Evolutionary conservation across 2,113 vertebrate species (phyloP), one percentile per base, ranked within the genome.

Genomic region (Pygoscelis antarcticus): DNA sequence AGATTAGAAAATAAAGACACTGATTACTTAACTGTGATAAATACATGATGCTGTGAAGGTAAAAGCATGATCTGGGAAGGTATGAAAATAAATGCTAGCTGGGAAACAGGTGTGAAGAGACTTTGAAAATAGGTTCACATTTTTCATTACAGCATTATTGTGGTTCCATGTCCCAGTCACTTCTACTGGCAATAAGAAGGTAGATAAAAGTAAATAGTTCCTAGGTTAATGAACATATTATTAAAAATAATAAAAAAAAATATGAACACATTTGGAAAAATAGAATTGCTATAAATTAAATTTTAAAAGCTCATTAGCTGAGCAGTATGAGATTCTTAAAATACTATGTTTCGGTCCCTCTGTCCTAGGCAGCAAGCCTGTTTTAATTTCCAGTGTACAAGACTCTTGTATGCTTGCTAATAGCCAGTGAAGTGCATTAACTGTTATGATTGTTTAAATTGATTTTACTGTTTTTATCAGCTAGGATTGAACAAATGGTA

Each of bases 401-500:
- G n/a, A 16, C 15, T 71, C 60, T 44, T 44, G 44, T 29, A 19
- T 66, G 42, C 44, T 90, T 93, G 44, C 54, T 85, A 96, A 83
- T 68, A 84, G 11, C 20, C 5, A 17, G 22, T 70, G 75, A 88
- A 89, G 83, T 94, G 38, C 52, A 68, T 86, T 97, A 92, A 71
- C 54, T 83, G 8, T 74, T 97, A 84, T 46, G 70, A 83, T 81
- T 87, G 32, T 81, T 90, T 80, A 93, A 94, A 96, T 75, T 27
- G 14, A 93, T 95, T 95, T 96, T 94, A 44, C 52, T 85, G 20
- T 93, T 98, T 98, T 88, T 94, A 94, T 92, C 89, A 80, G 57
- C 10, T 70, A 57, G 88, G 72, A 79, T 54, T 95, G 90, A 94
- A 83, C 62, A 90, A 96, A 93, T 44, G 65, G 70, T 15, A 77